Base-by-base conservation (phyloP, 2,113 vertebrate genomes). In the Prochilodus magdalenae region DNA sequence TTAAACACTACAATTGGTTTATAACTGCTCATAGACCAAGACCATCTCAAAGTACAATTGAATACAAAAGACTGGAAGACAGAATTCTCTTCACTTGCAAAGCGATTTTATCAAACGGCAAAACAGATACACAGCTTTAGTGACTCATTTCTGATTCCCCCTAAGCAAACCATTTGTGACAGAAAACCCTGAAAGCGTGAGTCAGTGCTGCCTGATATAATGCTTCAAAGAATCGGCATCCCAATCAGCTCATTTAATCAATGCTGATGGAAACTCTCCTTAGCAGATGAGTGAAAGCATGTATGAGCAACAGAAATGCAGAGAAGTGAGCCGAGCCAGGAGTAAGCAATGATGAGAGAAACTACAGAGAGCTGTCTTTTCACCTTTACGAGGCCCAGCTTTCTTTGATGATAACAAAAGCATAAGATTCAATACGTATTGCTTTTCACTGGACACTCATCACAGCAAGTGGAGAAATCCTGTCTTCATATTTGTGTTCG, bases 201-300 rank as follows among this genome's bases (percentile, higher is more conserved):
- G 63, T 36, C 30, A 78, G 49, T 16, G 12, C 49, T 57, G 51
- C 14, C 49, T 40, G 51, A 70, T 55, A 70, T 79, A 79, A 12
- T 40, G 30, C 36, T 79, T 59, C 77, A 65, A 44, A 44, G 65
- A 79, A 70, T 20, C 65, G 53, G 62, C 26, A 51, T 66, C n/a
- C 77, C 30, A 29, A 33, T 14, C 15, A 1, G 44, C 22, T 55
- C 13, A 44, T 53, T 55, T 53, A 78, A 78, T 78, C 49, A 67
- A 51, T 20, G 1, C 4, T 4, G 13, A 20, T 33, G 26, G 60
- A 51, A 66, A 29, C 59, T 47, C 55, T 75, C 24, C 29, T 18
- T 44, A 66, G 26, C 24, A 24, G 44, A 59, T 47, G 14, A 49
- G n/a, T 24, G 40, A 67, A 75, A 57, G 29, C 8, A 47, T 57